Evolutionary conservation across 2,113 vertebrate genomes (phyloP).

Genomic region (Phaethon lepturus): DNA sequence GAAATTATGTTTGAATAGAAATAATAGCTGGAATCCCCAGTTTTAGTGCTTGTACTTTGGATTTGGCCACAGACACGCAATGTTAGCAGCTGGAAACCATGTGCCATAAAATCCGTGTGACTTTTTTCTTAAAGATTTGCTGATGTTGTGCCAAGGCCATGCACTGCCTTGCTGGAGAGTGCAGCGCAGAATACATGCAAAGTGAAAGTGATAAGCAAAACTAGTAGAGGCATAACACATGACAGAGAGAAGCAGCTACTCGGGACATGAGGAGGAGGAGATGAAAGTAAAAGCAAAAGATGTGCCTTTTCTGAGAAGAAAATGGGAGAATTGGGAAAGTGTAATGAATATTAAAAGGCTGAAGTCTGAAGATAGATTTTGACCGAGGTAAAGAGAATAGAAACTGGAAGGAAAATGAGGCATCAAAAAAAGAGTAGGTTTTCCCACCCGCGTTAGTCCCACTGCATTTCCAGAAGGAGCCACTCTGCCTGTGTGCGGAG

Average conservation of each 20-base stretch:
- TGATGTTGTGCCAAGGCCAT: neutral
- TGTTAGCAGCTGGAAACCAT: neutral
- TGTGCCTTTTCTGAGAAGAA: neutral
- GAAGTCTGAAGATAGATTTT: neutral
- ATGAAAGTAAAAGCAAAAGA: constrained; percentile 17
- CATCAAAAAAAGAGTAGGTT: neutral
- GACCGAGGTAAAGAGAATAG: neutral
- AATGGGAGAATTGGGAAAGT: neutral
- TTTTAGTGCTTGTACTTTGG: neutral
- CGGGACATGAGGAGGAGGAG: neutral
- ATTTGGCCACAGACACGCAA: neutral
- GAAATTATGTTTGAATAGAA: neutral
- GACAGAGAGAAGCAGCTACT: neutral
- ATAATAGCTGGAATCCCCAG: neutral
- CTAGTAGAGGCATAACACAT: neutral
- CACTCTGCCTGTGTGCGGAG: neutral
- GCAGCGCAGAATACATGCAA: neutral
- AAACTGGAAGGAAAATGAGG: neutral
- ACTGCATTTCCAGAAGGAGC: neutral
- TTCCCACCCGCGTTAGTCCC: fast-evolving
- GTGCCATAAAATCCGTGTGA: neutral
- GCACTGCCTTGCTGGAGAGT: neutral
- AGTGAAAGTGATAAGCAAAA: neutral
- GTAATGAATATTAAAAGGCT: neutral
- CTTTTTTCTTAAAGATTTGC: neutral